Base-by-base conservation (phyloP, 1,140 invertebrate genomes). In the Grapholita molesta region DNA sequence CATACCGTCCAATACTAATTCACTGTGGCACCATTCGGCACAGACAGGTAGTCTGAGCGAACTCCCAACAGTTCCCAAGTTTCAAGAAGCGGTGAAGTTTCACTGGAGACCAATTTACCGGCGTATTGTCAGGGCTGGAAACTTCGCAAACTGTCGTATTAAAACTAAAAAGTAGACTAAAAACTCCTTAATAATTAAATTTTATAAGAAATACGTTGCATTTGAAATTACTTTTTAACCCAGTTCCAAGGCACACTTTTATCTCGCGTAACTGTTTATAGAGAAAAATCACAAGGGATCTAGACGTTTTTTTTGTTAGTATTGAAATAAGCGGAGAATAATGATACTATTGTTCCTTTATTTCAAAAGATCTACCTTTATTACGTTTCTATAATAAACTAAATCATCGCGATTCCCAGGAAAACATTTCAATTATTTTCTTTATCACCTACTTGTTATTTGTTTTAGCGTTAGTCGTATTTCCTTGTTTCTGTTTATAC, bases 71-170 rank as follows among this genome's bases (percentile, higher is more conserved):
- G 53, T 28, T 24, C 2, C 53, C 11, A 55, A 55, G 55, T 61
- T 61, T 61, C 15, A 25, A 6, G 53, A 57, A 28, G 53, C 53
- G 53, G 53, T 57, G 11, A 25, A 57, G 53, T 57, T 57, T 28
- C 53, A 61, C 24, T 61, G 8, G 55, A 30, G 25, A 61, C 55
- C 25, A 61, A 61, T 61, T 61, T 61, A 32, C 24, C 55, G 55
- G 55, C 55, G 55, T 61, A 61, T 61, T 61, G 55, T 61, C 55
- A 61, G 3, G 55, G 18, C 24, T 61, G 55, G 24, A 28, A 61
- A 30, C 25, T 57, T 57, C 11, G 33, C 33, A 15, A 57, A 28
- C 38, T 42, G 38, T 42, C n/a, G 38, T 42, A n/a, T 42, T 42
- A 42, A 30, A 42, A 42, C 38, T 42, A 42, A 42, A 42, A 42